Percentiles rank a stretch among this genome's conserved stretches.
Evolutionary conservation across 2,797 vertebrate genomes (phyloP).

Genomic region (Erpetoichthys calabaricus): DNA sequence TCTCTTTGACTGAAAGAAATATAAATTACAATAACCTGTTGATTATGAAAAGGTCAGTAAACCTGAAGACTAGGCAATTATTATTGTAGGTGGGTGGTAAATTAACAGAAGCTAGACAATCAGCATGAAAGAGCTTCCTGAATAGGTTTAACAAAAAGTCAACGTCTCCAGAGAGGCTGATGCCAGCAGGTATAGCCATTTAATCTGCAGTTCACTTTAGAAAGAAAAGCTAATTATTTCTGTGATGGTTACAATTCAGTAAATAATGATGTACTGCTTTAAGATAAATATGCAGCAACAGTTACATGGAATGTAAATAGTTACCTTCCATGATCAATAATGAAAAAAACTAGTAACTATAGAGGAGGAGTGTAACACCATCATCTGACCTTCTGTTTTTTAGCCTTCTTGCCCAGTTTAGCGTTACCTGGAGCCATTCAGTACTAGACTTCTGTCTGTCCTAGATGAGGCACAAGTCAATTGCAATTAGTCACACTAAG

Average conservation of each 20-base stretch:
- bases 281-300: no score
- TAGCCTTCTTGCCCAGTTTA: no score
- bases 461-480: no score
- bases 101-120: constrained; percentile 12
- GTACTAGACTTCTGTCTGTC: no score
- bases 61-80: neutral
- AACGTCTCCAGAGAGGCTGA: constrained; percentile 6
- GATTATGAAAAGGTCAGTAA: constrained; percentile 1
- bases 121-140: constrained; percentile 6
- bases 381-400: no score
- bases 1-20: neutral
- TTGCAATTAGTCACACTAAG: no score
- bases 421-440: no score
- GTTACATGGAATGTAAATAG: no score
- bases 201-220: constrained; percentile 1
- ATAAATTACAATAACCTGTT: constrained; percentile 1
- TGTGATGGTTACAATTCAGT: neutral
- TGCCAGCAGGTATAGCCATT: neutral
- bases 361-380: no score
- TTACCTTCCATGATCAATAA: no score
- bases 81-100: constrained; percentile 8
- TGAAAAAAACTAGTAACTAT: no score
- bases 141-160: constrained; percentile 7
- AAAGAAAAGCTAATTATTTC: neutral
- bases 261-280: neutral